phyloP scores from a whole-genome alignment of 2,113 vertebrate genomes.

The Petrocephalus microphthalmus region DNA sequence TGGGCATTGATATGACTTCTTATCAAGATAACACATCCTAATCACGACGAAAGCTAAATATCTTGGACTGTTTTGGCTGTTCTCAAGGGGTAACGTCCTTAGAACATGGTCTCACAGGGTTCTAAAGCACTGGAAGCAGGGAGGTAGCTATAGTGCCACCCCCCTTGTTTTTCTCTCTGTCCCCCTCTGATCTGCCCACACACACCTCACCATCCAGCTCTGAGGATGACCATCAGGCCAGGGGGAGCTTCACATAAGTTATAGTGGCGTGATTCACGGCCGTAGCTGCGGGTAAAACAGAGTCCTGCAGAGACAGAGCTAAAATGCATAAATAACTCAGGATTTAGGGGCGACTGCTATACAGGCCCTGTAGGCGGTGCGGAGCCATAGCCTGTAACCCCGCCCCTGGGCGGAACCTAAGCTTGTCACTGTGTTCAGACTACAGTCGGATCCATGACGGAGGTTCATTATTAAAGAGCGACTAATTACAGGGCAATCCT shows the following conservation, averaged over 20 bases:
- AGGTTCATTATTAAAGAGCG: conserved; percentile 12
- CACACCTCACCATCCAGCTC: background rate
- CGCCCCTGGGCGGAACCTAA: background rate
- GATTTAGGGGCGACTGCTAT: background rate
- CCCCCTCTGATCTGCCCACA: background rate
- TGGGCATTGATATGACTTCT: background rate
- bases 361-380: background rate
- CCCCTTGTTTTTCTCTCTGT: background rate
- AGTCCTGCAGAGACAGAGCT: background rate
- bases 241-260: background rate
- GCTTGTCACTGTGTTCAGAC: background rate
- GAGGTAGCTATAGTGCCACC: background rate
- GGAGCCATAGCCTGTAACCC: background rate
- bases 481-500: conserved; percentile 19
- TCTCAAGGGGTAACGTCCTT: background rate
- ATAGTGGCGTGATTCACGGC: background rate
- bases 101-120: background rate
- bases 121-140: background rate
- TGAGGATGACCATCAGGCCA: background rate
- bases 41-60: background rate
- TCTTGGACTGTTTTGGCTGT: background rate
- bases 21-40: too few relatives aligned
- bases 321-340: conserved; percentile 6
- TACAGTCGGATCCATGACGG: too few relatives aligned
- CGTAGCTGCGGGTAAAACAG: background rate